Evolutionary conservation across 1,140 invertebrate genomes (phyloP).

Genomic region (Drosophila saltans): DNA sequence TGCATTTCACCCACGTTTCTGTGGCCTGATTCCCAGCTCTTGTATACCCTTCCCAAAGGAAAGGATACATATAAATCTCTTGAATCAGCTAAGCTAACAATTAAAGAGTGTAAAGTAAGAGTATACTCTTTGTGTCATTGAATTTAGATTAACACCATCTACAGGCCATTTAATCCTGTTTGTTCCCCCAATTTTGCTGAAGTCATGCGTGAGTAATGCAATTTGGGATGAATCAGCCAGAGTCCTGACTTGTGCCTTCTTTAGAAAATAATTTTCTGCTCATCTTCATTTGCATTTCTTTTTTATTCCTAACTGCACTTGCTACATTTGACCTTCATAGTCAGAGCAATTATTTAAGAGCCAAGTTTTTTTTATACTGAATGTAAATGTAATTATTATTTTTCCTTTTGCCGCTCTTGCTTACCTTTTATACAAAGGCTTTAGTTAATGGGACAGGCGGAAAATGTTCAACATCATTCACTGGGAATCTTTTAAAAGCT

Average conservation of each 20-base stretch:
- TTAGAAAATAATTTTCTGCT: constrained; percentile 16
- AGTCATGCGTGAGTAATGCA: constrained; percentile 70
- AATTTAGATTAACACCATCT: not conserved
- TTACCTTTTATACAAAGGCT: not conserved
- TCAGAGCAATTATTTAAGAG: not conserved
- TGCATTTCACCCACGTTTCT: constrained; percentile 29
- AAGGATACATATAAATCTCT: no score
- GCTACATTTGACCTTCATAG: constrained; percentile 19
- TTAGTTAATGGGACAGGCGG: constrained; percentile 7
- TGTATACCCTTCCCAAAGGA: not conserved
- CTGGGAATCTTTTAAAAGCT: constrained; percentile 36
- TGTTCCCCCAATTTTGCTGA: constrained; percentile 28
- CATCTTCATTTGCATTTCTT: constrained; percentile 47
- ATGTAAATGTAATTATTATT: constrained; percentile 41
- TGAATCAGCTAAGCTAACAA: no score
- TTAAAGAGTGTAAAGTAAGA: not conserved
- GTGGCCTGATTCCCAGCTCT: not conserved
- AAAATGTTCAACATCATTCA: constrained; percentile 11
- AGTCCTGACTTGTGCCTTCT: constrained; percentile 43
- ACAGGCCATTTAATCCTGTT: not conserved
- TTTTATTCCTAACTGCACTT: constrained; percentile 3
- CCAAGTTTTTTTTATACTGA: not conserved
- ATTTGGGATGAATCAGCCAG: constrained; percentile 53
- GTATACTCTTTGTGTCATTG: not conserved
- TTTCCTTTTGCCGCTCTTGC: not conserved